Conservation (phyloP, 2,797 vertebrate genomes). For the Cephalopachus bancanus region DNA sequence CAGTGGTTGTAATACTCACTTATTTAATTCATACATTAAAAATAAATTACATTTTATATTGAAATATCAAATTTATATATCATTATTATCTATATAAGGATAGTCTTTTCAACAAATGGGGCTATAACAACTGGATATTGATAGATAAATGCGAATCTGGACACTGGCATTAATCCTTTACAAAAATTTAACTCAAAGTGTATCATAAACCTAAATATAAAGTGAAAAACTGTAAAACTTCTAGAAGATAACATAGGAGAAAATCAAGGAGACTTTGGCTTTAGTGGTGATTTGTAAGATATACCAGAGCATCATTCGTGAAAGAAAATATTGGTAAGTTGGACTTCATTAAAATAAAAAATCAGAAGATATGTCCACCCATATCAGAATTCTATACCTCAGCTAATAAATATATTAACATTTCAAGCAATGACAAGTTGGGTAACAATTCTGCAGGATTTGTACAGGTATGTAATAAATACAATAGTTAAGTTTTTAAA, state of each 20-base stretch:
- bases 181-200: constrained; percentile 15
- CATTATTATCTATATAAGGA: not conserved
- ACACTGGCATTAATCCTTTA: not conserved
- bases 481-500: not conserved
- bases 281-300: not conserved
- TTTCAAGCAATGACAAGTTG: not conserved
- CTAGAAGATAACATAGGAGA: not conserved
- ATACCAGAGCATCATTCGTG: not conserved
- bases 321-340: not conserved
- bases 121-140: not conserved
- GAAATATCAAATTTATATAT: not conserved
- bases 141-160: not conserved
- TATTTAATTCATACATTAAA: not conserved
- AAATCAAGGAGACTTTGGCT: not conserved
- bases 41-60: not conserved
- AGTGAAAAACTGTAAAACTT: not conserved
- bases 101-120: not conserved
- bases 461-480: not conserved
- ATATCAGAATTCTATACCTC: not conserved
- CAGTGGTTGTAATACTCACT: not conserved
- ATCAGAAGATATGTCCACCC: not conserved
- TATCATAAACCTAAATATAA: not conserved
- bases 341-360: not conserved
- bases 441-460: not conserved
- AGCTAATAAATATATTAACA: not conserved